Evolutionary conservation across 37 sponge, comb jelly and placozoan species (phyloP), one percentile per base, ranked within the genome.

Genomic region (Axinella damicornis): DNA sequence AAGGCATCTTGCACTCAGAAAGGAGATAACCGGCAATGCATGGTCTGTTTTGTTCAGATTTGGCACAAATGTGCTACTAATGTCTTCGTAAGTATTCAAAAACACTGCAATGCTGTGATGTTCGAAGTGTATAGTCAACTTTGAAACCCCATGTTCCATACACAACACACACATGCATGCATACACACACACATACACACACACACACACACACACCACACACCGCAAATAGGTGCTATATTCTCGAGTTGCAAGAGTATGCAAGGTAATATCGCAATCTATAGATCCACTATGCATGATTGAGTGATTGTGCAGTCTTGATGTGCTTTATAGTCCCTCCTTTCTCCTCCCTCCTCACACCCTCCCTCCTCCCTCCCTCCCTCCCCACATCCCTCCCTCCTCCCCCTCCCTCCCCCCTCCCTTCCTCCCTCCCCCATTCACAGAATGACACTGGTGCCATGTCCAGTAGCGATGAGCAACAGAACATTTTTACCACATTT

Each of bases 391-490:
- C 39, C 35, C 41, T 34, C 46, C 39, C 24, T 33, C 76, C 28
- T 27, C n/a, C 31, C 57, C 63, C 33, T 67, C 54, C 31, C 5
- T 67, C 46, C 37, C n/a, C 37, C 46, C 66, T 33, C 63, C 36
- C 31, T 76, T 9, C 55, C 53, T 60, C 25, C 65, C 32, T 21
- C 34, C 57, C 71, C 33, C 61, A n/a, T 2, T 1, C 19, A 0
- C 76, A 88, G 87, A 73, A 87, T 54, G 87, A 87, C 19, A 85
- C 77, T 15, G 85, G 85, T 24, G 24, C 67, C 0, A 0, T 20
- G 25, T 6, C 33, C 0, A 0, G 2, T 25, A 60, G 37, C 18
- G 39, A 37, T 24, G 53, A 46, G 5, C 21, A 11, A 38, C n/a
- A 34, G 40, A 30, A 0, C 4, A 67, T 80, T 65, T 87, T 87